These are phyloP conservation scores for Noturus placidus DNA, from an alignment of 2,113 vertebrate genomes.

Conservation along the genomic window DNA sequence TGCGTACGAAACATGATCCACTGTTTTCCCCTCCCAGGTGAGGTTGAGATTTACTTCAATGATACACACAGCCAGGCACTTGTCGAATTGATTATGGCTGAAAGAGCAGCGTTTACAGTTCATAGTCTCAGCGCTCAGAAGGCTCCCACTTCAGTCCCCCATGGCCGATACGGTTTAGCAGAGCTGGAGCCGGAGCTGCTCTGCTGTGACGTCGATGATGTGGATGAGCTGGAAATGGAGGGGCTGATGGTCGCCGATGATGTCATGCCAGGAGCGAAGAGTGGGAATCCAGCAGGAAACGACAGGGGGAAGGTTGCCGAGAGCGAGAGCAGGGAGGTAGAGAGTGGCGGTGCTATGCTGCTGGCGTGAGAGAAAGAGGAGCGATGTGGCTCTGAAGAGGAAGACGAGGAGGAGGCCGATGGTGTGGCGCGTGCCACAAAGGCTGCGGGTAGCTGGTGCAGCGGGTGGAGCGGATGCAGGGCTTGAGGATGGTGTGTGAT, in stretches of 20 bases:
- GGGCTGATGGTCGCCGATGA: slow-evolving; percentile 77
- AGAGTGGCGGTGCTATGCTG: slow-evolving; percentile 76
- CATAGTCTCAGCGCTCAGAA: slow-evolving; percentile 69
- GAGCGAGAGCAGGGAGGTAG: slow-evolving; percentile 84
- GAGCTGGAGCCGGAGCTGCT: slow-evolving; percentile 58
- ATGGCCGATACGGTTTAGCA: slow-evolving; percentile 85
- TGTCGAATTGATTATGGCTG: slow-evolving; percentile 22
- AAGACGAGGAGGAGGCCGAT: slow-evolving; percentile 71
- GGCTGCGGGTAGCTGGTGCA: slow-evolving; percentile 78
- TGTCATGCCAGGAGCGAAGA: slow-evolving; percentile 75
- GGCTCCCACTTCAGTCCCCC: slow-evolving; percentile 93
- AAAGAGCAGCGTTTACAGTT: slow-evolving; percentile 13
- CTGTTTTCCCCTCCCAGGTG: background rate
- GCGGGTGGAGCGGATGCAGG: slow-evolving; percentile 80
- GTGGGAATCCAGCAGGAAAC: slow-evolving; percentile 77
- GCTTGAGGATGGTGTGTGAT: slow-evolving; percentile 75
- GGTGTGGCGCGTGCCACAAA: slow-evolving; percentile 72
- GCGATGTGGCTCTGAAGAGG: slow-evolving; percentile 77
- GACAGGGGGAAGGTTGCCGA: slow-evolving; percentile 85
- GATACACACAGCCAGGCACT: slow-evolving; percentile 15
- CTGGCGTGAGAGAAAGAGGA: slow-evolving; percentile 79
- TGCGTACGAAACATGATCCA: slow-evolving; percentile 13
- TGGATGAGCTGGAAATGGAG: slow-evolving; percentile 70
- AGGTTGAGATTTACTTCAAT: background rate
- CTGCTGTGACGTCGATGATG: slow-evolving; percentile 75